A percentile compares a stretch with the other conserved stretches of the same genome.
phyloP scores from a whole-genome alignment of 2,797 vertebrate species.

The Ciconia nigra region DNA sequence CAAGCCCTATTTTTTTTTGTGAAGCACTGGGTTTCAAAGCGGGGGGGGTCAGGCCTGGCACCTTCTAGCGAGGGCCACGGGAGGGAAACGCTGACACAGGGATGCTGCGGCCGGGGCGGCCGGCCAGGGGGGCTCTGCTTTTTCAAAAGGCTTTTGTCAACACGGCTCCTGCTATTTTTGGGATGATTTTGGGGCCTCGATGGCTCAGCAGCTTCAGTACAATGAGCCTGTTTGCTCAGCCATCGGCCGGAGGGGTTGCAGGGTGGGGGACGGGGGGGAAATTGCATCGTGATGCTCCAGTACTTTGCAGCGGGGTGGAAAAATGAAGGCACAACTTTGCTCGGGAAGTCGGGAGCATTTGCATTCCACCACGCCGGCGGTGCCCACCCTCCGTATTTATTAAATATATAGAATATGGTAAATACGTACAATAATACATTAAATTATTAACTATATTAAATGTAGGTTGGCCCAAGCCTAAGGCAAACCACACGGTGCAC shows the following conservation, averaged over 20 bases:
- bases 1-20: background rate
- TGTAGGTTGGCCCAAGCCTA: too few species aligned
- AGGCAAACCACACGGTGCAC: fast-evolving
- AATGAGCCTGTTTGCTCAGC: slow-evolving; percentile 40
- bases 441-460: background rate
- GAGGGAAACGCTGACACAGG: slow-evolving; percentile 16
- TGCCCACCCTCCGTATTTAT: background rate
- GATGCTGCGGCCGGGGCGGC: background rate
- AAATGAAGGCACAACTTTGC: fast-evolving
- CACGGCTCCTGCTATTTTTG: background rate
- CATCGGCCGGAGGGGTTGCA: background rate
- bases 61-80: background rate
- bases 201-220: slow-evolving; percentile 37
- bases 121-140: background rate
- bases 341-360: fast-evolving
- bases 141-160: slow-evolving; percentile 30
- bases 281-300: fast-evolving
- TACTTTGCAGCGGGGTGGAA: background rate
- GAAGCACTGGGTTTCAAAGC: fast-evolving
- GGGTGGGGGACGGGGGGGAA: background rate
- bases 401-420: too few species aligned
- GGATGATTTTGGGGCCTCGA: background rate
- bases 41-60: background rate
- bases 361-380: too few species aligned
- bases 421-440: background rate